Evolutionary conservation across 2,797 vertebrate genomes (phyloP).

Genomic region (Lepidocolaptes lacrymiger): DNA sequence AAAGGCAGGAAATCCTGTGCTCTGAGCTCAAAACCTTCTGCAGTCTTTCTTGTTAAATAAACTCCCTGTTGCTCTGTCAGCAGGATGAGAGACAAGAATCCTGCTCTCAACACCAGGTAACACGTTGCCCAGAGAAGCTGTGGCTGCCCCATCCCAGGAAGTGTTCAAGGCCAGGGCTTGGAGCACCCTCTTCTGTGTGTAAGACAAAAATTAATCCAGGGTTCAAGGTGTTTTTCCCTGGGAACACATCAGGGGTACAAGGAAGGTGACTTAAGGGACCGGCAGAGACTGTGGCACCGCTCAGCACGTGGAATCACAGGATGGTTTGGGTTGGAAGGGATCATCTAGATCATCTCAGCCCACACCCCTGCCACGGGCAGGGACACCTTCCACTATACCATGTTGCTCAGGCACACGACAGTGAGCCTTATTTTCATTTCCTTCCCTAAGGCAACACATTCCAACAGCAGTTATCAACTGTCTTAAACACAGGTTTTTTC

Average conservation of each 20-base stretch:
- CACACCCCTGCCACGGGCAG: neutral
- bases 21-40: neutral
- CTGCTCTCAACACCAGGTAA: accelerated
- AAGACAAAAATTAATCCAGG: neutral
- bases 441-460: neutral
- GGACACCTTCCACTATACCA: neutral
- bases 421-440: neutral
- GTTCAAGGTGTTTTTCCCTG: too few species aligned
- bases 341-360: neutral
- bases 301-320: neutral
- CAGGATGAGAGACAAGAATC: accelerated
- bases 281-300: neutral
- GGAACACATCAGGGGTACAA: neutral
- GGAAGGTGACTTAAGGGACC: neutral
- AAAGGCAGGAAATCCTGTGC: neutral
- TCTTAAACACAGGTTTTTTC: neutral
- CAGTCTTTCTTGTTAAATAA: neutral
- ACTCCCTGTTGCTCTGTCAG: neutral
- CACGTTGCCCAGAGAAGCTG: neutral
- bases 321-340: neutral
- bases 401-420: accelerated
- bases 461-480: neutral
- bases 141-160: neutral
- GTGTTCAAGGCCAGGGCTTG: neutral
- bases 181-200: neutral